Evolutionary conservation across 2,888 invertebrate species (phyloP).

Genomic region (Mythimna ferrago): DNA sequence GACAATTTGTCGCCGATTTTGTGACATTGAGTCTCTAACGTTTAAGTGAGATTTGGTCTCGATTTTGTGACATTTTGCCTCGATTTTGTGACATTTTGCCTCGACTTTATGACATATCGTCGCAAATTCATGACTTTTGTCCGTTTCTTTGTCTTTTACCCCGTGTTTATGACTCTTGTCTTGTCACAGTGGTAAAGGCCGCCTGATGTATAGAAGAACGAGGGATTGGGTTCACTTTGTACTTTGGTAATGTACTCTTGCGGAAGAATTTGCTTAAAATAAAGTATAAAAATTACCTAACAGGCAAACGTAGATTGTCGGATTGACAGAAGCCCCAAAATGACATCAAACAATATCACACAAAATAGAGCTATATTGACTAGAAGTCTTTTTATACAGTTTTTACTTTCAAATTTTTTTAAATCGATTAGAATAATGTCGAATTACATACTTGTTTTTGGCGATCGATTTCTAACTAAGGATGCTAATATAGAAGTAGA

Average conservation of each 20-base stretch:
- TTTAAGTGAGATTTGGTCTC: neutral
- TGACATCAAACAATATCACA: neutral
- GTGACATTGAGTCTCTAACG: neutral
- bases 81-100: neutral
- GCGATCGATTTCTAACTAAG: conserved; percentile 6
- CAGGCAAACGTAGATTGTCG: neutral
- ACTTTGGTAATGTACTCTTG: conserved; percentile 7
- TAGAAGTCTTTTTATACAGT: neutral
- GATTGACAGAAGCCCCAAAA: conserved; percentile 2
- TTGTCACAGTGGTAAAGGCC: conserved; percentile 20
- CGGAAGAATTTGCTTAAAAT: neutral
- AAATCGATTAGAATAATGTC: neutral
- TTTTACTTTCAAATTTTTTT: neutral
- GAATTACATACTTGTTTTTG: neutral
- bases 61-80: neutral
- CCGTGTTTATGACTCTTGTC: neutral
- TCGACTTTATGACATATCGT: neutral
- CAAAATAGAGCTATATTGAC: neutral
- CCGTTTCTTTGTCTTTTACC: neutral
- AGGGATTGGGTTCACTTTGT: conserved; percentile 48
- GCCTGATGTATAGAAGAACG: conserved; percentile 24
- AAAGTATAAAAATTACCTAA: neutral
- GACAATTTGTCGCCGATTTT: neutral
- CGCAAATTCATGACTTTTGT: neutral
- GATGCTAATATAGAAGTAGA: neutral